Conservation (phyloP, 2,797 vertebrate species). For the Cyprinella venusta region DNA sequence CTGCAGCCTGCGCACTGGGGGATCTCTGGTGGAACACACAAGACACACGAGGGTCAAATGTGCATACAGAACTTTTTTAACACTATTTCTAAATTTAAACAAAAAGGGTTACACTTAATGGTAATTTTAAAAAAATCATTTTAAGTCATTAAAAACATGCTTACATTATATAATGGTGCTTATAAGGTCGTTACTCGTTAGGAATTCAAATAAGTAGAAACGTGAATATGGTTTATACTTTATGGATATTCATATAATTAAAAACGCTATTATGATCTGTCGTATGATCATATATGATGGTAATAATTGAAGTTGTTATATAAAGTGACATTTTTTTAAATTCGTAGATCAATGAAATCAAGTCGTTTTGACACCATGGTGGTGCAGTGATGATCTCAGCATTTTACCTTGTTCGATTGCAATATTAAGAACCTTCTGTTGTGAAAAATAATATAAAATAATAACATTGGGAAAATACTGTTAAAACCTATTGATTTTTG, state of each 20-base stretch:
- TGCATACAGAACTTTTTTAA: background rate
- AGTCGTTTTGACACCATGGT: background rate
- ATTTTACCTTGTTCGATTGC: background rate
- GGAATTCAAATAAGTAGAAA: background rate
- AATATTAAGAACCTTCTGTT: background rate
- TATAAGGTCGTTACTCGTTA: no score
- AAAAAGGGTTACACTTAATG: background rate
- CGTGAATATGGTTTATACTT: background rate
- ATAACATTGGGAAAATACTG: background rate
- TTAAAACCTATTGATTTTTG: background rate
- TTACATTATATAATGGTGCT: background rate
- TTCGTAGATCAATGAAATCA: background rate
- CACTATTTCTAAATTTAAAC: background rate
- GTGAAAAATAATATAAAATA: background rate
- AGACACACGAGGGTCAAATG: background rate
- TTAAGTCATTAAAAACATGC: background rate
- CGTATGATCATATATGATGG: no score
- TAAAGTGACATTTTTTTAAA: background rate
- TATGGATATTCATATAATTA: background rate
- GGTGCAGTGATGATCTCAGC: background rate
- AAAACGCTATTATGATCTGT: background rate
- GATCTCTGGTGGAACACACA: slow-evolving; percentile 81
- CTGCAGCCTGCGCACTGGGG: slow-evolving; percentile 97
- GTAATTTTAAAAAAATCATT: background rate
- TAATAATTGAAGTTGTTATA: background rate